These are phyloP conservation scores for Xenus cinereus DNA, from an alignment of 2,113 vertebrate species.

Conservation along the genomic window DNA sequence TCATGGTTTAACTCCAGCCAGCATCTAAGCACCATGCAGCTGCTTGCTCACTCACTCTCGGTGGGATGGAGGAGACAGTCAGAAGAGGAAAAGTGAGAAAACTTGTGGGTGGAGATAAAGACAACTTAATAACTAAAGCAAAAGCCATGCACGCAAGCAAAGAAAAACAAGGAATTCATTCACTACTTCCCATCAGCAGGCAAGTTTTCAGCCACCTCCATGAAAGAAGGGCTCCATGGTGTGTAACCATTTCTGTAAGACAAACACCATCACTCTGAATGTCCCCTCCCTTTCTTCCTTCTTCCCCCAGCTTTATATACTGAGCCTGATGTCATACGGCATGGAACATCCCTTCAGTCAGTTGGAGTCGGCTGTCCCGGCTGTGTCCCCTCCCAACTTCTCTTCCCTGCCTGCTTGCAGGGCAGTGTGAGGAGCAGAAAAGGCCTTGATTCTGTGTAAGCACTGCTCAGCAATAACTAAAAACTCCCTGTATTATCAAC, in stretches of 20 bases:
- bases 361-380: neutral
- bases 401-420: neutral
- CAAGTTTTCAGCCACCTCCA: neutral
- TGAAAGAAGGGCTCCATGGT: neutral
- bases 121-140: neutral
- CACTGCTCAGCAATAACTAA: neutral
- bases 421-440: neutral
- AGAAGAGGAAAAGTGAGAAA: neutral
- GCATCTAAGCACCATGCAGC: neutral
- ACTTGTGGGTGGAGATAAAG: neutral
- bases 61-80: neutral
- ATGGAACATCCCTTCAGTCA: neutral
- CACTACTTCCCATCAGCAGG: neutral
- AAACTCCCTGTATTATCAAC: neutral
- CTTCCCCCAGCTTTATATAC: neutral
- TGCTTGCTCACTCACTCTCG: neutral
- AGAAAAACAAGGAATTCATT: neutral
- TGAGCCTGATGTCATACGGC: neutral
- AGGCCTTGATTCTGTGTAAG: neutral
- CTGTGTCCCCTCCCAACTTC: neutral
- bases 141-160: neutral
- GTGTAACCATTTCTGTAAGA: neutral
- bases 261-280: neutral
- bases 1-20: neutral
- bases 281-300: neutral